Base-by-base conservation (phyloP, 1,140 invertebrate genomes). In the Venustaconcha ellipsiformis region DNA sequence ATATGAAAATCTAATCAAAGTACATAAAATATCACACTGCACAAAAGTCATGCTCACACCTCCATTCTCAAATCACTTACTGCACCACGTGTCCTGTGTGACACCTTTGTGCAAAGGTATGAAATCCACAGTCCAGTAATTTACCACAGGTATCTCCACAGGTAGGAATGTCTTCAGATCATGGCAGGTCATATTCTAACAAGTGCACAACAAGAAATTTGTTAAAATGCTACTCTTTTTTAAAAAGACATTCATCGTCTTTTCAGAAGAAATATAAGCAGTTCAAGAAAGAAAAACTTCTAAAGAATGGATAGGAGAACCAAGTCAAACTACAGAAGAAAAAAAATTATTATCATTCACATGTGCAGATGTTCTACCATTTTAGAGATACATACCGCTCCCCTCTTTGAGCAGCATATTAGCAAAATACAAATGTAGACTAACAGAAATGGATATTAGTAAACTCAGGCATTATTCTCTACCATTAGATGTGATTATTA, bases 81-180 rank as follows among this genome's bases (percentile, higher is more conserved):
- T 79, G 87, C 91, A 69, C 95, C 94, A 89, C 96, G 98, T 20
- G 87, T 4, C 94, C 95, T 67, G 92, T 91, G 85, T 98, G 96
- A 87, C 96, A 98, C 79, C 95, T 91, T 82, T 95, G 93, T 23
- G 93, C 93, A 86, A 96, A 99, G 55, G 83, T 90, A 88, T 98
- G 97, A 59, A 93, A 88, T 58, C 93, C 94, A 90, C 96, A 96
- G 23, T 94, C 92, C 73, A 98, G 90, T n/a, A 93, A 79, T 88
- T 96, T 97, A 18, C 93, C 94, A 90, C 96, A 98, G 48, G 96
- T 96, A 81, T 95, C 95, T 1, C 94, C 93, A 91, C 97, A 99
- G 6, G 95, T 94, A 20, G 94, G 94, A 57, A 95, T 93, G 57
- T 93, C 89, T 78, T 92, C 88, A 37, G 90, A 91, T 83, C 92